Percentiles rank a stretch among this genome's conserved stretches.
Conservation (phyloP, 1,140 invertebrate species). For the Bradynema listronoti region DNA sequence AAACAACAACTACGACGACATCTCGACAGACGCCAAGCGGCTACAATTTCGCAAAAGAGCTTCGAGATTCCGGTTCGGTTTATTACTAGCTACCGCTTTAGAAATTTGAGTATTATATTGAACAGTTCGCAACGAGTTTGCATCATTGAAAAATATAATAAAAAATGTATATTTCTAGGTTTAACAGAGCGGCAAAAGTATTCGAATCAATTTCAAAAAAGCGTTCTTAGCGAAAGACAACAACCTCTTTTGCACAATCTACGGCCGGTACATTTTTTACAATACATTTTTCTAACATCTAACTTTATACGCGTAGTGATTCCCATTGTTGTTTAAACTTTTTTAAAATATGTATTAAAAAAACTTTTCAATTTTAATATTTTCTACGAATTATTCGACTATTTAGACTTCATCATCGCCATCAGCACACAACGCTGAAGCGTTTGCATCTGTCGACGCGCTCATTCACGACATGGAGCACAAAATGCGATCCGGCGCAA, state of each 20-base stretch:
- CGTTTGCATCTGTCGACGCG: conserved; percentile 19
- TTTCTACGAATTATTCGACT: too few relatives aligned
- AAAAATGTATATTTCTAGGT: not conserved
- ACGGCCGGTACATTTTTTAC: not conserved
- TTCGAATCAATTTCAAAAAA: conserved; percentile 7
- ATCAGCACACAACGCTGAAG: too few relatives aligned
- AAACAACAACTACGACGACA: not conserved
- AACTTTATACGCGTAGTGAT: too few relatives aligned
- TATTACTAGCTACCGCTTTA: too few relatives aligned
- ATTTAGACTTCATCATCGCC: too few relatives aligned
- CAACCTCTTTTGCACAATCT: not conserved
- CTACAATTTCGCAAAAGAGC: conserved; percentile 6
- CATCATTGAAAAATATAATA: not conserved
- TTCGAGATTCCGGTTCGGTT: conserved; percentile 8
- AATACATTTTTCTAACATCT: too few relatives aligned
- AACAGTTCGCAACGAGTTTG: not conserved
- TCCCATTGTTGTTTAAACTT: too few relatives aligned
- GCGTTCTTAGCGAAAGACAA: not conserved
- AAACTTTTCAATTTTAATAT: too few relatives aligned
- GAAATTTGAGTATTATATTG: not conserved
- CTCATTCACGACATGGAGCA: conserved; percentile 22
- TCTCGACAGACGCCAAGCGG: not conserved
- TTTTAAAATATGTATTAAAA: too few relatives aligned
- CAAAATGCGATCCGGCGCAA: conserved; percentile 26
- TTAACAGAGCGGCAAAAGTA: conserved; percentile 8